Evolutionary conservation across 2,113 vertebrate species (phyloP), one percentile per base, ranked within the genome.

Genomic region (Hypocryptadius cinnamomeus): DNA sequence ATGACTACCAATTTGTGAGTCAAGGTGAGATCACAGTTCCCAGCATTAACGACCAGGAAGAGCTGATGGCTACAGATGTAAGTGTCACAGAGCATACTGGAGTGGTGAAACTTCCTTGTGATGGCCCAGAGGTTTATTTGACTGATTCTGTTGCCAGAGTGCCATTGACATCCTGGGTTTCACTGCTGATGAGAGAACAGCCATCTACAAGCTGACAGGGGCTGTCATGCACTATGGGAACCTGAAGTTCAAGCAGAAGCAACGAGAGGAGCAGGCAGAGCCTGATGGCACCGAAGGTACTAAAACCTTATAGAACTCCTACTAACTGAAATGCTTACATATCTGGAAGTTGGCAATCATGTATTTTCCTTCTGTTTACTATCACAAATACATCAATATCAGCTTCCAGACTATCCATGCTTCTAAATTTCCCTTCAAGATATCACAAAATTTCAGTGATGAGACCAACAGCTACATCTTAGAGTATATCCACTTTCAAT

Each of bases 81-180:
- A 92, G 93, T 89, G 45, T 65, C 15, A 31, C 21, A 40, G 24
- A 44, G 8, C 22, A 18, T 27, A 71, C 3, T n/a, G 51, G 6
- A 33, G 24, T 33, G 10, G 21, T 47, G 15, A 51, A 76, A 66
- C 7, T 65, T 66, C 9, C 12, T 4, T 76, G 39, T 57, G 39
- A 27, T 21, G 10, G 8, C 11, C 31, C 31, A 73, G 54, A 79
- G 21, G 15, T 64, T 74, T 54, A 73, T 73, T 69, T 70, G 12
- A 28, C 23, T 44, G 23, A 33, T 73, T 74, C 40, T 88, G 9
- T 74, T 87, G 11, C 19, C 74, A 94, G 94, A 95, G 92, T 60
- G 93, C 93, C 53, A 92, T 92, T 72, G 93, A 92, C 11, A 94
- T 94, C 74, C 83, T 94, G 74, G 93, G 90, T 2, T 94, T 94